phyloP scores from a whole-genome alignment of 2,888 invertebrate species.

The Stomorhina lunata region DNA sequence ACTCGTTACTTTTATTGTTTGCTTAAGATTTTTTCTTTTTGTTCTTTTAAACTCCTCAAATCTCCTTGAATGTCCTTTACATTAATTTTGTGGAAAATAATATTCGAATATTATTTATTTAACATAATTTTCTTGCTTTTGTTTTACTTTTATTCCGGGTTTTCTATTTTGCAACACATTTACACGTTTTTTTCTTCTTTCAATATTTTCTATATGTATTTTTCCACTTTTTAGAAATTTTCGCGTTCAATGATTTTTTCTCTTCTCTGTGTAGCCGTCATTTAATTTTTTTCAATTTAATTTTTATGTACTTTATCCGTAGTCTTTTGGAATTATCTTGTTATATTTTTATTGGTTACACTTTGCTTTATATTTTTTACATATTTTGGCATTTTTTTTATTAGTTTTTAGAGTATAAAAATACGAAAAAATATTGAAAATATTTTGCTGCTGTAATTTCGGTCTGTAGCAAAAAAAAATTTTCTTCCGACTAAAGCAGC shows the following conservation, averaged over 20 bases:
- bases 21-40: slow-evolving; percentile 1
- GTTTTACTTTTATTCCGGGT: not conserved
- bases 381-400: slow-evolving; percentile 44
- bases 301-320: not conserved
- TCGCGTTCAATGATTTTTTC: slow-evolving; percentile 57
- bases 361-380: slow-evolving; percentile 38
- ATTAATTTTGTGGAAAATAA: not conserved
- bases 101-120: slow-evolving; percentile 5
- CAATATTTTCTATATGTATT: slow-evolving; percentile 17
- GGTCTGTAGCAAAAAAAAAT: slow-evolving; percentile 42
- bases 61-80: slow-evolving; percentile 57
- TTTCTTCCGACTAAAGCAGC: slow-evolving; percentile 56
- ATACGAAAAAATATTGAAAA: slow-evolving; percentile 56
- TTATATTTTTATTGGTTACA: not conserved
- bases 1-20: slow-evolving; percentile 40
- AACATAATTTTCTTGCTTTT: not conserved
- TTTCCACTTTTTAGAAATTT: slow-evolving; percentile 53
- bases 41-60: slow-evolving; percentile 12
- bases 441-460: slow-evolving; percentile 53
- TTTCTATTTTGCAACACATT: slow-evolving; percentile 48
- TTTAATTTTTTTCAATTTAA: not conserved
- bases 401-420: slow-evolving; percentile 41
- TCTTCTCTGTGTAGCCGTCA: slow-evolving; percentile 14
- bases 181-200: slow-evolving; percentile 60
- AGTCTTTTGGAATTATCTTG: not conserved